Evolutionary conservation across 2,797 vertebrate species (phyloP).

Genomic region (Spondyliosoma cantharus): DNA sequence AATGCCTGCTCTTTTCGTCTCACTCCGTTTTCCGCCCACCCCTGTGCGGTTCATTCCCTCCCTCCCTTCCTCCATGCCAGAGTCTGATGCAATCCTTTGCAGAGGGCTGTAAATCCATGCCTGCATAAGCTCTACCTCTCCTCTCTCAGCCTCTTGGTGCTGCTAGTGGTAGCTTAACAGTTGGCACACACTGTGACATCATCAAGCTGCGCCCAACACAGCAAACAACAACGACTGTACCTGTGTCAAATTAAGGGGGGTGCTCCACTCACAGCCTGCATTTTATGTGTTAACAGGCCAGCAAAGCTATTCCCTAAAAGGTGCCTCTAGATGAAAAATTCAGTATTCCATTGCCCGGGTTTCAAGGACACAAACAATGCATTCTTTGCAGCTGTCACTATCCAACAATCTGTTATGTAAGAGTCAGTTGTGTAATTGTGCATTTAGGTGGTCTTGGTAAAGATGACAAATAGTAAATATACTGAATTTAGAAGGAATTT

Average conservation of each 20-base stretch:
- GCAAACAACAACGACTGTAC: constrained; percentile 46
- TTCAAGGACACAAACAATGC: constrained; percentile 7
- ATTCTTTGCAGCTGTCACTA: background rate
- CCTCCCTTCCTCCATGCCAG: constrained; percentile 73
- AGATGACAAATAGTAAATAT: background rate
- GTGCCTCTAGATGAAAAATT: constrained; percentile 12
- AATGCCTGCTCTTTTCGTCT: constrained; percentile 76
- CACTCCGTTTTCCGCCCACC: constrained; percentile 72
- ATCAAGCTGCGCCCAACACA: constrained; percentile 69
- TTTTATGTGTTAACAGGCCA: constrained; percentile 19
- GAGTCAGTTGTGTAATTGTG: constrained; percentile 3
- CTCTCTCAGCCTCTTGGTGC: constrained; percentile 59
- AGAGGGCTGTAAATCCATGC: constrained; percentile 86
- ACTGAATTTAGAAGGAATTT: background rate
- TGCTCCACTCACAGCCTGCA: background rate
- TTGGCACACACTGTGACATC: constrained; percentile 75
- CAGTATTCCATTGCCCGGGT: background rate
- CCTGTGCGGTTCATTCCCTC: constrained; percentile 65
- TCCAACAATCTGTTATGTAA: constrained; percentile 20
- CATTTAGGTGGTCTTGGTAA: background rate
- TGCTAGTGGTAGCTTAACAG: constrained; percentile 62
- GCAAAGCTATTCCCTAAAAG: background rate
- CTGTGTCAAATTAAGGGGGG: constrained; percentile 34
- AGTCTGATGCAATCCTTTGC: constrained; percentile 89
- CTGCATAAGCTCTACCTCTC: constrained; percentile 73